A percentile compares a stretch with the other conserved stretches of the same genome.
Conservation (phyloP, 2,797 vertebrate genomes). For the Austrolebias charrua region DNA sequence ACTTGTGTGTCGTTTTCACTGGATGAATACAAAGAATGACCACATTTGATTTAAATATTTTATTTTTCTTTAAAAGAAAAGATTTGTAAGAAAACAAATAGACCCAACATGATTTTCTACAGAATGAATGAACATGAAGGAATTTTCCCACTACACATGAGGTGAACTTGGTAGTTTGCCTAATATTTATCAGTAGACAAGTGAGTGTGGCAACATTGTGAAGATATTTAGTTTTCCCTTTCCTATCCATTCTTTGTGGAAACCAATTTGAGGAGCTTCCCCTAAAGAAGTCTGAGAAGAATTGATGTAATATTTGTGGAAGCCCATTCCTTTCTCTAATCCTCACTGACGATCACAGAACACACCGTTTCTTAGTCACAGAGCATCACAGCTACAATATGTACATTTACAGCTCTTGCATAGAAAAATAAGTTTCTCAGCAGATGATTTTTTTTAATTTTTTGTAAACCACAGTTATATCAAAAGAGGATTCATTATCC, state of each 20-base stretch:
- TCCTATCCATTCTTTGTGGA: constrained; percentile 25
- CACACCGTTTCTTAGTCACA: constrained; percentile 64
- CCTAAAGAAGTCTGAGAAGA: constrained; percentile 50
- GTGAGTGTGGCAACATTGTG: constrained; percentile 62
- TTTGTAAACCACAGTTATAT: constrained; percentile 79
- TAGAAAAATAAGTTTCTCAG: constrained; percentile 84
- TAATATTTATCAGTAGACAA: constrained; percentile 73
- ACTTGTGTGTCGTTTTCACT: constrained; percentile 13
- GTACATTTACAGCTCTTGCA: constrained; percentile 83
- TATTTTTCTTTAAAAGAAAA: constrained; percentile 76
- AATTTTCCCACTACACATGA: constrained; percentile 62
- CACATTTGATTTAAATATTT: constrained; percentile 77
- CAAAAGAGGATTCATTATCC: constrained; percentile 69
- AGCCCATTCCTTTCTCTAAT: constrained; percentile 62
- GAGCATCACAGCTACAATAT: constrained; percentile 73
- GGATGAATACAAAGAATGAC: constrained; percentile 4
- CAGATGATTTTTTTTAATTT: constrained; percentile 72
- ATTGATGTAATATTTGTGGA: constrained; percentile 65
- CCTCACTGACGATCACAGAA: constrained; percentile 61
- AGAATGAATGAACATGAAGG: constrained; percentile 63
- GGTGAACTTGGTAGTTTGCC: constrained; percentile 74
- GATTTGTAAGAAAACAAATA: constrained; percentile 78
- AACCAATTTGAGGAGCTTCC: constrained; percentile 48
- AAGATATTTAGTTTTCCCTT: constrained; percentile 62
- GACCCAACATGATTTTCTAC: constrained; percentile 67